Evolutionary conservation across 2,888 invertebrate species (phyloP).

Genomic region (Scaeva pyrastri): DNA sequence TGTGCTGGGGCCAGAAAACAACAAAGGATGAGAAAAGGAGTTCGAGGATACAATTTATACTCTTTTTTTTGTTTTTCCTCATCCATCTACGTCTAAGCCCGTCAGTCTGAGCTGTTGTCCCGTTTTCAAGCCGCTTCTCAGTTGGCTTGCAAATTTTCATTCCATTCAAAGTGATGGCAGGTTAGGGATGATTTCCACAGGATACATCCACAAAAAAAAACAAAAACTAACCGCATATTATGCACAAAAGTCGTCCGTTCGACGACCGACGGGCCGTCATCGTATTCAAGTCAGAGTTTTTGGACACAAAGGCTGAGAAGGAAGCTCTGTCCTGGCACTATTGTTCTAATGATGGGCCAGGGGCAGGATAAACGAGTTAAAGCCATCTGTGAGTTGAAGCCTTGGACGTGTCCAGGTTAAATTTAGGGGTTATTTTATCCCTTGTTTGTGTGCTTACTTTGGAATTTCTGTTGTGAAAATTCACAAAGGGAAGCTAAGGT

Average conservation of each 20-base stretch:
- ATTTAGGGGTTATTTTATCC: slow-evolving; percentile 41
- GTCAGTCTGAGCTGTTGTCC: slow-evolving; percentile 21
- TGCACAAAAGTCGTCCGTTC: slow-evolving; percentile 63
- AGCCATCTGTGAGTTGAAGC: slow-evolving; percentile 13
- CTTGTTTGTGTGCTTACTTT: neutral
- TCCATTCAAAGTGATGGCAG: neutral
- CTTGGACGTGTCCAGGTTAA: slow-evolving; percentile 63
- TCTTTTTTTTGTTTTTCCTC: slow-evolving; percentile 20
- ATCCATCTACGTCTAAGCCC: slow-evolving; percentile 8
- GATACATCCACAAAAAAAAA: slow-evolving; percentile 6
- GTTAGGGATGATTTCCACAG: slow-evolving; percentile 7
- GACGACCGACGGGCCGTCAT: too few relatives aligned
- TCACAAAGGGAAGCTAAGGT: slow-evolving; percentile 13
- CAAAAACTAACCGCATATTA: slow-evolving; percentile 64
- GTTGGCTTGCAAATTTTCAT: slow-evolving; percentile 6
- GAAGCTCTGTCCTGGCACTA: neutral
- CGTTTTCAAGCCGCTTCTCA: slow-evolving; percentile 41
- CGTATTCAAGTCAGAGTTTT: slow-evolving; percentile 47
- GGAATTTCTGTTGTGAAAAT: slow-evolving; percentile 21
- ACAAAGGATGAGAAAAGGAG: neutral
- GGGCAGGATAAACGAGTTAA: neutral
- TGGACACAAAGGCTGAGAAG: neutral
- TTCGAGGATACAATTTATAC: slow-evolving; percentile 27
- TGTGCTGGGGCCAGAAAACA: neutral
- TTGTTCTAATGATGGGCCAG: slow-evolving; percentile 49